phyloP scores from a whole-genome alignment of 2,797 vertebrate genomes.

The Thripadectes ignobilis region DNA sequence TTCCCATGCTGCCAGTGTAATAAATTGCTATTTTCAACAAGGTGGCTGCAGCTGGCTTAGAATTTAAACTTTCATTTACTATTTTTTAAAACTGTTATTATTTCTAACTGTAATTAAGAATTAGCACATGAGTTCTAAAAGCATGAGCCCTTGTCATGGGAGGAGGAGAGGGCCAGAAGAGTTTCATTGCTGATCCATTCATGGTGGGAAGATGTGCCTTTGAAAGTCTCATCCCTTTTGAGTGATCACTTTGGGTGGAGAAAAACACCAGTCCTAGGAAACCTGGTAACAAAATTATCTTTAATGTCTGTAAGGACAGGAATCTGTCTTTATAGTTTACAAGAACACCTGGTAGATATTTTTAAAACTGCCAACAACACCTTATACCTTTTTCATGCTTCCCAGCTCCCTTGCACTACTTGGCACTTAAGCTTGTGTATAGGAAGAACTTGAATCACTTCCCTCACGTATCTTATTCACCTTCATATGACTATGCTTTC shows the following conservation, averaged over 20 bases:
- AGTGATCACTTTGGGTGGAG: not conserved
- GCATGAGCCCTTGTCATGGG: rapidly evolving
- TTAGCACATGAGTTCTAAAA: not conserved
- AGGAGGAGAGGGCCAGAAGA: not conserved
- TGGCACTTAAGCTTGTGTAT: not conserved
- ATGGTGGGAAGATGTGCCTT: not conserved
- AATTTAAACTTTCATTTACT: not conserved
- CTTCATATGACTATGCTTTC: not conserved
- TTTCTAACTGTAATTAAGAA: not conserved
- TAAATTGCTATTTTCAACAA: not conserved
- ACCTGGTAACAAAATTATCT: not conserved
- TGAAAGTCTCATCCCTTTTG: not conserved
- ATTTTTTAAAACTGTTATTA: not conserved
- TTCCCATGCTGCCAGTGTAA: not conserved
- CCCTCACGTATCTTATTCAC: not conserved
- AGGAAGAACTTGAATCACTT: not conserved
- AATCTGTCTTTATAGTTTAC: not conserved
- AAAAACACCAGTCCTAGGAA: not conserved
- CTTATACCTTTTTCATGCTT: not conserved
- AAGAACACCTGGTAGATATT: not conserved
- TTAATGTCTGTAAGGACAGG: not conserved
- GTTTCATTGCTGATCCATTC: not conserved
- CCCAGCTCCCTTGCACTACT: not conserved
- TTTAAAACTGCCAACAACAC: not conserved
- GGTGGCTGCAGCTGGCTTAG: not conserved